phyloP scores from a whole-genome alignment of 2,888 invertebrate species.

The Eulithis prunata region DNA sequence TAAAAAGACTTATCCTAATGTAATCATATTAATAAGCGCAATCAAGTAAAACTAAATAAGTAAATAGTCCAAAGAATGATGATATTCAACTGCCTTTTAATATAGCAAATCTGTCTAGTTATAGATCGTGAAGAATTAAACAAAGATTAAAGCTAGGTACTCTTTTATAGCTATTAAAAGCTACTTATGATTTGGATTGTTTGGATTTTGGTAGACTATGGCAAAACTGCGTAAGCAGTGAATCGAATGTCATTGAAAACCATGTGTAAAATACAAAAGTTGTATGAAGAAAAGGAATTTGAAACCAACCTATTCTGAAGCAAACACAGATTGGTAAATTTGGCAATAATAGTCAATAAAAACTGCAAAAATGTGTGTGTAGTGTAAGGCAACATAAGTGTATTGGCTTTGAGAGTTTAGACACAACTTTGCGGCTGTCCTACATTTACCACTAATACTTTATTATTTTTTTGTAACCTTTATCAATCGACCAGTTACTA shows the following conservation, averaged over 20 bases:
- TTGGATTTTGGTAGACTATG: no score
- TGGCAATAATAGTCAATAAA: conserved; percentile 12
- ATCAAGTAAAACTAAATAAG: conserved; percentile 26
- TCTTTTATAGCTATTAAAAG: no score
- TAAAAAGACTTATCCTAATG: conserved; percentile 28
- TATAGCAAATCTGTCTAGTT: not conserved
- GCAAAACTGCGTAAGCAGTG: no score
- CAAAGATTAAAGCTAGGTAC: no score
- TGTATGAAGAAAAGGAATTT: not conserved
- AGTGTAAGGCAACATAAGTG: conserved; percentile 7
- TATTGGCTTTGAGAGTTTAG: not conserved
- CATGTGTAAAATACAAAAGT: not conserved
- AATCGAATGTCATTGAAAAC: no score
- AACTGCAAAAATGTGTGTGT: conserved; percentile 1
- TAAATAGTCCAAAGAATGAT: conserved; percentile 20
- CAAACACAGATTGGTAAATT: conserved; percentile 1
- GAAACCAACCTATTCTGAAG: conserved; percentile 12
- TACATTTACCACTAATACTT: no score
- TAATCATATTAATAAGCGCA: conserved; percentile 28
- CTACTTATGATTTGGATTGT: no score
- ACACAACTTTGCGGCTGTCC: conserved; percentile 12
- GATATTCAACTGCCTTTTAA: conserved; percentile 23
- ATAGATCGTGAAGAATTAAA: no score
- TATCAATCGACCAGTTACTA: no score
- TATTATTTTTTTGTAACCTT: no score